Conservation (phyloP, 2,888 invertebrate genomes). For the Rotaria macrura region DNA sequence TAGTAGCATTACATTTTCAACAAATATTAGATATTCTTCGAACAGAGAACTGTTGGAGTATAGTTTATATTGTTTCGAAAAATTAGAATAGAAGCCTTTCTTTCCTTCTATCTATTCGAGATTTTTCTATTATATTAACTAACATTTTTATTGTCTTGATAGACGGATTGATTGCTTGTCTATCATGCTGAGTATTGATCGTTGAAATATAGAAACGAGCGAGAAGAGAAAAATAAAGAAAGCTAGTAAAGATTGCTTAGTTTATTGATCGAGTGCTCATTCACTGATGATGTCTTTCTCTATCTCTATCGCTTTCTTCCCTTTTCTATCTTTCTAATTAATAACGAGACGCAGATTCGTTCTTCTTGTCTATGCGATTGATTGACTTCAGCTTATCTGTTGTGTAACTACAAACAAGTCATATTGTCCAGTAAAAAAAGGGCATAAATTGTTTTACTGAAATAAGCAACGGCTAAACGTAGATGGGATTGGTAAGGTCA, state of each 20-base stretch:
- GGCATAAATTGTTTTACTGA: not conserved
- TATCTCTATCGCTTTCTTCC: not conserved
- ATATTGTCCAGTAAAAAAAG: not conserved
- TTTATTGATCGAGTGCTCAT: not conserved
- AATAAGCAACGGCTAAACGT: not conserved
- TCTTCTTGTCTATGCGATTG: not conserved
- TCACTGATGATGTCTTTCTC: not conserved
- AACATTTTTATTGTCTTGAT: not conserved
- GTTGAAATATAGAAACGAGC: not conserved
- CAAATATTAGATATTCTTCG: too few relatives aligned
- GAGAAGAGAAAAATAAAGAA: not conserved
- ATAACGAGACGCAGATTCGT: slow-evolving; percentile 8
- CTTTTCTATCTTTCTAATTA: not conserved
- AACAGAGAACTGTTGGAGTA: too few relatives aligned
- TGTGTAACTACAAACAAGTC: not conserved
- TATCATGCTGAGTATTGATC: not conserved
- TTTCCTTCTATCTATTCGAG: not conserved
- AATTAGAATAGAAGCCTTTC: not conserved
- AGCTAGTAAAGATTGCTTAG: not conserved
- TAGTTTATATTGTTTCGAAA: too few relatives aligned
- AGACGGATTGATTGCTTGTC: not conserved
- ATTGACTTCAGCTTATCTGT: not conserved
- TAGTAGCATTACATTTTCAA: too few relatives aligned
- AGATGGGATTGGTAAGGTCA: not conserved
- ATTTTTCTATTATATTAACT: not conserved